These are phyloP conservation scores for Trididemnum miniatum DNA, from an alignment of 23 tunicate genomes.

Conservation along the genomic window DNA sequence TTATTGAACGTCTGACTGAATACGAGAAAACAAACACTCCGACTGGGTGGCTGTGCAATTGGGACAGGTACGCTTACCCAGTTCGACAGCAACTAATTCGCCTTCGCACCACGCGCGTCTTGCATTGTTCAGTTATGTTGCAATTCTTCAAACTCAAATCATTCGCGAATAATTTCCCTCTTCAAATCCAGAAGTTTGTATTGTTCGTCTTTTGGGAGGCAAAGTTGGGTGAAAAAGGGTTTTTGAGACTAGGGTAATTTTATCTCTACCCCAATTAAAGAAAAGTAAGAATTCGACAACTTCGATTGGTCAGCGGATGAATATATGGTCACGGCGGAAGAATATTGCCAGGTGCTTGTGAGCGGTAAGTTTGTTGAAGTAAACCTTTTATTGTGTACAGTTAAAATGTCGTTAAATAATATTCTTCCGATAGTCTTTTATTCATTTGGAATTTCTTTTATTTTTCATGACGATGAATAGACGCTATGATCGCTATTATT, in stretches of 20 bases:
- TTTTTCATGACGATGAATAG: constrained; percentile 27
- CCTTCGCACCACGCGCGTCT: too few species aligned
- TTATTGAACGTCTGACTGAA: constrained; percentile 29
- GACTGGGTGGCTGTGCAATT: constrained; percentile 75
- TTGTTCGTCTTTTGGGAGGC: too few species aligned
- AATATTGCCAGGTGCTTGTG: background rate
- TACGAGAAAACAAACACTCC: constrained; percentile 62
- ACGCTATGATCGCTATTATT: constrained; percentile 61
- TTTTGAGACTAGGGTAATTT: background rate
- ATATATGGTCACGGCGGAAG: background rate
- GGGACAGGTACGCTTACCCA: constrained; percentile 79
- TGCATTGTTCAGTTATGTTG: too few species aligned
- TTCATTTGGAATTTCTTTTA: constrained; percentile 1
- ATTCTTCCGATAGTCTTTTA: background rate
- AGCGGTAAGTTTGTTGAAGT: background rate
- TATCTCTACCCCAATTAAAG: background rate
- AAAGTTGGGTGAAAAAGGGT: background rate
- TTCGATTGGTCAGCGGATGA: background rate
- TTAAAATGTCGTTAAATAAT: background rate
- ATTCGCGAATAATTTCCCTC: too few species aligned
- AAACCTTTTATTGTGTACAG: background rate
- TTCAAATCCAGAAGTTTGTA: too few species aligned
- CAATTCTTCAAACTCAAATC: too few species aligned
- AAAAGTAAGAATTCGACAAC: background rate
- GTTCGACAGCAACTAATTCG: background rate